A percentile compares a stretch with the other conserved stretches of the same genome.
These are phyloP conservation scores for Orthosia incerta DNA, from an alignment of 2,888 invertebrate genomes.

Conservation along the genomic window DNA sequence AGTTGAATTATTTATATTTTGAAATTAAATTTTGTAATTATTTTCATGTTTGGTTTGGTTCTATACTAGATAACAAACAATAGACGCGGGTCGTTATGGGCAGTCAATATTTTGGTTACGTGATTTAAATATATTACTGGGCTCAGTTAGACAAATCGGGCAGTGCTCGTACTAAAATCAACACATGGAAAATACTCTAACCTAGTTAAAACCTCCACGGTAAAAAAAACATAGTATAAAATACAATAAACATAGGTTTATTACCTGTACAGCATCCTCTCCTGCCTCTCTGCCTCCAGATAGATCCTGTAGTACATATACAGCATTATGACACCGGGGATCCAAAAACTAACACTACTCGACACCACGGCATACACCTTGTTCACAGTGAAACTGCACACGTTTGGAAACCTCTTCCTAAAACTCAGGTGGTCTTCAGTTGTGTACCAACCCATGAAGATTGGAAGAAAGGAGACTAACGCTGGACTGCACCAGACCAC, in stretches of 20 bases:
- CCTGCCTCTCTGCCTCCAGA: slow-evolving; percentile 96
- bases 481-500: slow-evolving; percentile 98
- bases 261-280: slow-evolving; percentile 96
- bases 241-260: slow-evolving; percentile 53
- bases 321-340: slow-evolving; percentile 98
- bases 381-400: slow-evolving; percentile 96
- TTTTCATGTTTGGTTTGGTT: no score
- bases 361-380: slow-evolving; percentile 96
- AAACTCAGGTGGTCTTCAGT: slow-evolving; percentile 95
- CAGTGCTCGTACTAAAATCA: no score
- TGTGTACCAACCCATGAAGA: slow-evolving; percentile 98
- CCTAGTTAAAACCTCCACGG: neutral
- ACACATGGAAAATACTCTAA: neutral
- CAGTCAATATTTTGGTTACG: no score
- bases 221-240: neutral
- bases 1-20: no score
- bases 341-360: slow-evolving; percentile 98
- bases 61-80: no score
- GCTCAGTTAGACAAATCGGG: no score
- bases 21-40: no score
- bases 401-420: slow-evolving; percentile 92
- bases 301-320: slow-evolving; percentile 98
- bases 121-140: no score
- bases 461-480: slow-evolving; percentile 97
- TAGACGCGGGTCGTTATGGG: no score